Percentiles rank a stretch among this genome's conserved stretches.
Conservation (phyloP, 2,888 invertebrate species). For the Troglohyphantes excavatus region DNA sequence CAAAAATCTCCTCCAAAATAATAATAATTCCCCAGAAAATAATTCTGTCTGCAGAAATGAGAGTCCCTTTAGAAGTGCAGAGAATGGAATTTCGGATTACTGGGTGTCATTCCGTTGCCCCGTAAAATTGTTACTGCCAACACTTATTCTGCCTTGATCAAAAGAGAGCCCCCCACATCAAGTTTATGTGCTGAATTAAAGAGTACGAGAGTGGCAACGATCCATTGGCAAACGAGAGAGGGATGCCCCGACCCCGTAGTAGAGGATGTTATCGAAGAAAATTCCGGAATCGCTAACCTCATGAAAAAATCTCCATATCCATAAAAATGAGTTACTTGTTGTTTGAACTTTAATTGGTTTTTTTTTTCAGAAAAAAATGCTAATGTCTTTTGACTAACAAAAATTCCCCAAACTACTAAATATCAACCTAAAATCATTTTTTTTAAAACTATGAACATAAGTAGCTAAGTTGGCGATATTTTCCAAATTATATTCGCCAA, state of each 20-base stretch:
- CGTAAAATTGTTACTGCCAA: conserved; percentile 67
- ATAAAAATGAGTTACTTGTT: too few relatives aligned
- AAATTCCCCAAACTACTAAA: too few relatives aligned
- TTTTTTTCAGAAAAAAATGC: too few relatives aligned
- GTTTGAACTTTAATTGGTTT: too few relatives aligned
- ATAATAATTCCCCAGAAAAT: conserved; percentile 24
- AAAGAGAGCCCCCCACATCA: conserved; percentile 61
- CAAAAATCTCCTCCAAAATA: conserved; percentile 12
- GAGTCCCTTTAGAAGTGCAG: conserved; percentile 17
- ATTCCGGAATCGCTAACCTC: too few relatives aligned
- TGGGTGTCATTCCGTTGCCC: conserved; percentile 28
- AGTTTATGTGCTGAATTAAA: conserved; percentile 75
- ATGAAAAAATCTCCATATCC: too few relatives aligned
- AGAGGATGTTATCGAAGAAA: conserved; percentile 20
- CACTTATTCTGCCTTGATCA: conserved; percentile 57
- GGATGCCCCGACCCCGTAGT: conserved; percentile 15
- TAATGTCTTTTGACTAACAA: too few relatives aligned
- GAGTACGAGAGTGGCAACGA: conserved; percentile 64
- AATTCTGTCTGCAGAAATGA: conserved; percentile 2
- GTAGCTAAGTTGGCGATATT: too few relatives aligned
- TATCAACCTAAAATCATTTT: too few relatives aligned
- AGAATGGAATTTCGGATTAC: conserved; percentile 63
- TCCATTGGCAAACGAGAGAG: conserved; percentile 49
- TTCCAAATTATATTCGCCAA: too few relatives aligned
- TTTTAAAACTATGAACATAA: too few relatives aligned